Base-by-base conservation (phyloP, 1,140 invertebrate genomes). In the Megalopta genalis region DNA sequence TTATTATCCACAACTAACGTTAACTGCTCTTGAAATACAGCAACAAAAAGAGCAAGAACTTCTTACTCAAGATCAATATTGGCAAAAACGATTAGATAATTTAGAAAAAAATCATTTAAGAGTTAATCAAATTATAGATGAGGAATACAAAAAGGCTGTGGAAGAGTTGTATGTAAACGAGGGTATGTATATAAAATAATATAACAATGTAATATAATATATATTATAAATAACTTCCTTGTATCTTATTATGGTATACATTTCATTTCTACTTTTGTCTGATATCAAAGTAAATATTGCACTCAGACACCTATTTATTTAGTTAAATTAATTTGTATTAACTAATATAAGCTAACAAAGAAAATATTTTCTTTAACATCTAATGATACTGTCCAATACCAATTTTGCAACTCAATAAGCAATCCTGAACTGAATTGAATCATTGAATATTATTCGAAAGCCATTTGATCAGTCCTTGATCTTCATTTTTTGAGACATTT, bases 61-160 rank as follows among this genome's bases (percentile, higher is more conserved):
- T 2, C 46, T 81, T 7, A 77, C 77, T 1, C 90, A 91, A 75
- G 93, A 94, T 83, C 82, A 91, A 10, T 94, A 94, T 84, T 95
- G 94, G 94, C 89, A 92, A 32, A 90, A 90, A 27, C 91, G 94
- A 27, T 83, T 95, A n/a, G 82, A 90, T n/a, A 90, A 91, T 60
- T 83, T 94, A 54, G 90, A 95, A 79, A 88, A 91, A 25, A 89
- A 89, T 65, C 93, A 94, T 79, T 90, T 92, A 60, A 86, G 88
- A 42, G 93, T 95, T 59, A 92, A 94, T 81, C 71, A 88, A 12
- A 89, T 94, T 39, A 89, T 95, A 81, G 90, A 94, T n/a, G 78
- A 90, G 1, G 94, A 95, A 81, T 94, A 94, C 80, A 90, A 94
- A 54, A 93, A 93, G 87, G 93, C 94, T 42, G 84, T 92, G 4